Evolutionary conservation across 2,113 vertebrate species (phyloP).

Genomic region (Sceloporus tristichus): DNA sequence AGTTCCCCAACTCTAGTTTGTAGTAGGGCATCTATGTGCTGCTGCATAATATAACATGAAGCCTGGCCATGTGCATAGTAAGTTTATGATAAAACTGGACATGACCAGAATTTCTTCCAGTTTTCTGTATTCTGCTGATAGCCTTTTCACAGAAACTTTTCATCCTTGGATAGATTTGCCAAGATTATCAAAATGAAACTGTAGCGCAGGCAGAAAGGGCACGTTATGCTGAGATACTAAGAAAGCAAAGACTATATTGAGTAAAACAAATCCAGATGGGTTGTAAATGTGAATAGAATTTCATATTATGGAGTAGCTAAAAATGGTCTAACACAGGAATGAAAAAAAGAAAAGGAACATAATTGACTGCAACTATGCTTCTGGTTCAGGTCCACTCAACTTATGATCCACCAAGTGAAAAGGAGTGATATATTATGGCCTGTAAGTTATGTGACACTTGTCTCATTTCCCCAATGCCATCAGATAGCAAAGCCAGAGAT

Average conservation of each 20-base stretch:
- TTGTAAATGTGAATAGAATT: neutral
- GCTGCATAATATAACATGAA: neutral
- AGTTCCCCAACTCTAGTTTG: neutral
- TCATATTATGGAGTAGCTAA: neutral
- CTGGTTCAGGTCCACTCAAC: neutral
- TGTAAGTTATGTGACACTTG: neutral
- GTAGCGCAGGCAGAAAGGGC: neutral
- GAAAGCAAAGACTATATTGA: neutral
- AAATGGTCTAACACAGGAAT: neutral
- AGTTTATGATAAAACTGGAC: neutral
- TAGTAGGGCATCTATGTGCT: neutral
- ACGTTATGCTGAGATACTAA: neutral
- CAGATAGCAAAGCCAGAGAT: neutral
- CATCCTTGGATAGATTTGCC: neutral
- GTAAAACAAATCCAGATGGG: constrained; percentile 10
- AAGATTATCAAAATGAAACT: neutral
- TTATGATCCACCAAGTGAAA: neutral
- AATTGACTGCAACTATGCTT: neutral
- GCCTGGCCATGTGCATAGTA: neutral
- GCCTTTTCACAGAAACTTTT: neutral
- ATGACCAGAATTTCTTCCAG: neutral
- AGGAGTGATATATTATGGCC: neutral
- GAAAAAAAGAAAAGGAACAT: neutral
- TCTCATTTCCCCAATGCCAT: neutral
- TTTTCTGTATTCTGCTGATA: neutral